Evolutionary conservation across 2,888 invertebrate species (phyloP).

Genomic region (Zhuqinia jingwanae): DNA sequence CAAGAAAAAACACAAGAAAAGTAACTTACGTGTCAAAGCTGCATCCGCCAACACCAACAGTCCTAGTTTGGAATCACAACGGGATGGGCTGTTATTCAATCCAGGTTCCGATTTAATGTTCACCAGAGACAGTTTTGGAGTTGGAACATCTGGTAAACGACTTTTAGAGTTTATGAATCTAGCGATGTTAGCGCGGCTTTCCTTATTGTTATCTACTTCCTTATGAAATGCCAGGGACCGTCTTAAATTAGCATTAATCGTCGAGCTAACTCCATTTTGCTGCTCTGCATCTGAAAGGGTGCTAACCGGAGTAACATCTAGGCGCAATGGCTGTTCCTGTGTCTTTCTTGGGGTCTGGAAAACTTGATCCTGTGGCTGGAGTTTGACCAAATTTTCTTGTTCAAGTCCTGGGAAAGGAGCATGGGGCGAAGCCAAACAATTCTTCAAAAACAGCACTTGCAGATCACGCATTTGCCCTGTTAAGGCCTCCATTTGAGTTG

Average conservation of each 20-base stretch:
- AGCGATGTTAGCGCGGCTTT: neutral
- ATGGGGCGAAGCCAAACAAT: neutral
- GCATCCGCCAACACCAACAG: slow-evolving; percentile 52
- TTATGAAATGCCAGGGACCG: slow-evolving; percentile 32
- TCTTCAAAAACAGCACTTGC: neutral
- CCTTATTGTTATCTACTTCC: slow-evolving; percentile 7
- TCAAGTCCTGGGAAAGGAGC: neutral
- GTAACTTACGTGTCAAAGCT: slow-evolving; percentile 34
- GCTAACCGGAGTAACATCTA: slow-evolving; percentile 28
- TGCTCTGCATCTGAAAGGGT: neutral
- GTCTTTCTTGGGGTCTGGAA: neutral
- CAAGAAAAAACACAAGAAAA: too few species aligned
- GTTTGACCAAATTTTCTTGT: neutral
- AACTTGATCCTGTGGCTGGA: slow-evolving; percentile 19
- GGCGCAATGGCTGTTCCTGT: neutral
- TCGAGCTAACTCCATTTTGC: slow-evolving; percentile 4
- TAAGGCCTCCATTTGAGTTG: neutral
- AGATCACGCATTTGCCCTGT: slow-evolving; percentile 3
- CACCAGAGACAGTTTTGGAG: slow-evolving; percentile 6
- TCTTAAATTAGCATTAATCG: neutral
- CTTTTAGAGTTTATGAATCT: neutral
- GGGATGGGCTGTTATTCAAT: neutral
- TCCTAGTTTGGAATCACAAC: neutral
- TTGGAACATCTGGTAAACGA: neutral
- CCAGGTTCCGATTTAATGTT: slow-evolving; percentile 1